Percentiles rank a stretch among this genome's conserved stretches.
phyloP scores from a whole-genome alignment of 1,140 invertebrate species.

The Pristionchus pacificus region DNA sequence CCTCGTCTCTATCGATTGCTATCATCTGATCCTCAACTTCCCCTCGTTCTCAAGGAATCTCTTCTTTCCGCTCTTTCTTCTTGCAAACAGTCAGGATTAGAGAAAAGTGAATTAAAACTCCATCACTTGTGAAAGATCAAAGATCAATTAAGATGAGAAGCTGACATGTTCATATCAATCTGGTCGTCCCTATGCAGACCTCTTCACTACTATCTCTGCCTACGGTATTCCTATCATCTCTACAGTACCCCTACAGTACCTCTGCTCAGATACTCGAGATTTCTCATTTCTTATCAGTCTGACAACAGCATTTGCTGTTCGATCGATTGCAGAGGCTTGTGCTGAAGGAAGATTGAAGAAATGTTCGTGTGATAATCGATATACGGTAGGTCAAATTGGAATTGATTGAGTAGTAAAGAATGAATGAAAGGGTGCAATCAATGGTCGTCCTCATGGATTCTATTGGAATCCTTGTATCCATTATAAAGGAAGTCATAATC shows the following conservation, averaged over 20 bases:
- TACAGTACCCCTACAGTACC: conserved; percentile 1
- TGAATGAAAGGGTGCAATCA: background rate
- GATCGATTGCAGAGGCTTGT: background rate
- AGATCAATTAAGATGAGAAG: background rate
- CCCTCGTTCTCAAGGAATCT: background rate
- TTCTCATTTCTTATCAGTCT: background rate
- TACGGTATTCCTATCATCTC: background rate
- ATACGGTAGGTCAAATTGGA: background rate
- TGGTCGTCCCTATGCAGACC: background rate
- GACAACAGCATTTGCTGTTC: background rate
- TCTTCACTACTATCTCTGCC: background rate
- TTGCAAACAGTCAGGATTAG: background rate
- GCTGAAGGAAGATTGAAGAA: background rate
- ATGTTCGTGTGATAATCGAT: background rate
- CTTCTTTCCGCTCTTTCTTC: background rate
- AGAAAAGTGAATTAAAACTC: background rate
- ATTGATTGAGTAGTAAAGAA: background rate
- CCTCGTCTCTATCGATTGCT: background rate
- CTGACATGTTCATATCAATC: background rate
- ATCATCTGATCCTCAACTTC: background rate
- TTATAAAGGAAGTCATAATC: background rate
- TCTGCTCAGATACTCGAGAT: background rate
- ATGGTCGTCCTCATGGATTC: too few relatives aligned
- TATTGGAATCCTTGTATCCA: too few relatives aligned
- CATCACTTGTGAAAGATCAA: too few relatives aligned